Evolutionary conservation across 2,797 vertebrate genomes (phyloP), one percentile per base, ranked within the genome.

Genomic region (Pipistrellus pipistrellus): DNA sequence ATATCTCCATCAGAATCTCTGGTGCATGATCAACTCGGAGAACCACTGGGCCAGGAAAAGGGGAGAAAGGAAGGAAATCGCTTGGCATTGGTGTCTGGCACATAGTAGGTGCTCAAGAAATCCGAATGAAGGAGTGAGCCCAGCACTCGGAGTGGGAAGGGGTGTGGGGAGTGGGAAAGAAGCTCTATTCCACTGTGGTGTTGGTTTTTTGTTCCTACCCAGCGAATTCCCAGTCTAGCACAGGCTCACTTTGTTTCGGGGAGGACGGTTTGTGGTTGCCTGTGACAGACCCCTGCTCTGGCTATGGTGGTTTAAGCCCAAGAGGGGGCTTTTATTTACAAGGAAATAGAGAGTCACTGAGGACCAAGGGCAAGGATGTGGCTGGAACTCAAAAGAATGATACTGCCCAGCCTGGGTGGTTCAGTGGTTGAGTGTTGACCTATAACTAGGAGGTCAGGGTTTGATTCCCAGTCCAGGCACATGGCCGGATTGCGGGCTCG

Each of bases 1-100:
- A 23, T 68, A 32, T 44, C 57, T 25, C 15, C 71, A 20, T 88
- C 46, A 27, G 62, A 66, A 18, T 23, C 51, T 53, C 71, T 48
- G 38, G 35, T 25, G 6, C 21, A 10, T 41, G 83, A 57, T 20
- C 72, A 38, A 13, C 13, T 81, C 8, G 68, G 51, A 62, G 30
- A 51, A 32, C 20, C 32, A 7, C 27, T n/a, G 20, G 59, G 3
- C 57, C 15, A 4, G 30, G 38, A 80, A 77, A 38, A 32, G 25
- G 55, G 14, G 2, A 23, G 27, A n/a, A 6, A 20, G 44, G 75
- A 10, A 3, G 20, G 64, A n/a, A 20, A 30, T 13, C 46, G 21
- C 0, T 9, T 12, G 8, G 69, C 8, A 0, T n/a, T 6, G 1
- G 18, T 2, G 3, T 20, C 75, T 53, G 44, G 59, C 51, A 21